Evolutionary conservation across 2,113 vertebrate species (phyloP), one percentile per base, ranked within the genome.

Genomic region (Rallus limicola): DNA sequence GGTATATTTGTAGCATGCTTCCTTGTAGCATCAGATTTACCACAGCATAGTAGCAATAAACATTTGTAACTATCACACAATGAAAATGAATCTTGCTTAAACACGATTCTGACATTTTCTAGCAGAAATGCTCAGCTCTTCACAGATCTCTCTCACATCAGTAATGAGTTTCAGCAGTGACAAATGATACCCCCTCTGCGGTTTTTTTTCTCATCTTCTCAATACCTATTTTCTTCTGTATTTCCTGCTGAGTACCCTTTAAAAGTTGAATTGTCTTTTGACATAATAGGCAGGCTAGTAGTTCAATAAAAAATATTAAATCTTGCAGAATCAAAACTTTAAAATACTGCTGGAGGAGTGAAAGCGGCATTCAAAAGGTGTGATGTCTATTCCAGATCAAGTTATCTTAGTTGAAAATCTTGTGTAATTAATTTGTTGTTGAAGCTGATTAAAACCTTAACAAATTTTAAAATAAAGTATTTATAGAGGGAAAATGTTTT

Each of bases 181-280:
- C 69, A 93, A 96, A 62, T 95, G 6, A 97, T 92, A 90, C 63
- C 71, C 63, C 71, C 69, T 96, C 80, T 75, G 59, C 9, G 13
- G 7, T 24, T 10, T 26, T 96, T 90, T 70, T 90, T 76, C 70
- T 95, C 90, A 94, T 96, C 88, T 83, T 96, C 91, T 88, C 94
- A 55, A 44, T 80, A 89, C 21, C 67, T 78, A 71, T 82, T 92
- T 97, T 95, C 91, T 96, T 77, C 67, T 82, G 21, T 62, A 77
- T 94, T 97, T 94, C 80, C 93, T 60, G 67, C 58, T 78, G 95
- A 91, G 70, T 90, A 90, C 11, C 52, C 46, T 94, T 96, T 95
- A 85, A 90, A 98, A 96, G 63, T 95, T 88, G 92, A 79, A 95
- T 93, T 56, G 74, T 91, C 74, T 42, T 96, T 93, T 95, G 79